Conservation (phyloP, 2,888 invertebrate species). For the Phytoseiulus persimilis region DNA sequence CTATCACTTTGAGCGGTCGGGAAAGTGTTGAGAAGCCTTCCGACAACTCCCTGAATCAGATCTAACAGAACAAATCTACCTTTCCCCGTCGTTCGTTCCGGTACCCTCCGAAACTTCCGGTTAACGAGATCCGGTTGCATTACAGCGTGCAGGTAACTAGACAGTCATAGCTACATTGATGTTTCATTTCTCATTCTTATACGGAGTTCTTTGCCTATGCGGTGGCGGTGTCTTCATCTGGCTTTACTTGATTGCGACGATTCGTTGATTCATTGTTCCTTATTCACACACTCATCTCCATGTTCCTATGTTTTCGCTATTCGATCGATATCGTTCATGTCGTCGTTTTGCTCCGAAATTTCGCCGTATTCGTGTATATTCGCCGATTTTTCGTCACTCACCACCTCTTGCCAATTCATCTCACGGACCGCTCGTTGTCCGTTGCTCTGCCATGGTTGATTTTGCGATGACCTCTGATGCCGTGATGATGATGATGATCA, state of each 20-base stretch:
- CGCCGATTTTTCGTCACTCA: background rate
- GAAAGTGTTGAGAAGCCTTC: background rate
- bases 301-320: background rate
- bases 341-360: background rate
- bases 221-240: background rate
- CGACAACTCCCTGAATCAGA: background rate
- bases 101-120: constrained; percentile 13
- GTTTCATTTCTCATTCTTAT: background rate
- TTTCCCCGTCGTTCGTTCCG: background rate
- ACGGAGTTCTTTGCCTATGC: background rate
- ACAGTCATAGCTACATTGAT: background rate
- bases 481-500: background rate
- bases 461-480: background rate
- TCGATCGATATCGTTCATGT: background rate
- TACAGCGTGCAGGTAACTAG: constrained; percentile 39
- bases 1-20: no score
- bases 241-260: background rate
- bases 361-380: background rate
- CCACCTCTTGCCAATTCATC: background rate
- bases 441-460: background rate
- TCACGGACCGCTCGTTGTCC: background rate
- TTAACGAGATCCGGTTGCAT: constrained; percentile 15
- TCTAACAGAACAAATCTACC: background rate
- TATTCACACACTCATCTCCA: background rate
- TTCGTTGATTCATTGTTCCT: background rate